Evolutionary conservation across 2,888 invertebrate genomes (phyloP).

Genomic region (Cephus runcator): DNA sequence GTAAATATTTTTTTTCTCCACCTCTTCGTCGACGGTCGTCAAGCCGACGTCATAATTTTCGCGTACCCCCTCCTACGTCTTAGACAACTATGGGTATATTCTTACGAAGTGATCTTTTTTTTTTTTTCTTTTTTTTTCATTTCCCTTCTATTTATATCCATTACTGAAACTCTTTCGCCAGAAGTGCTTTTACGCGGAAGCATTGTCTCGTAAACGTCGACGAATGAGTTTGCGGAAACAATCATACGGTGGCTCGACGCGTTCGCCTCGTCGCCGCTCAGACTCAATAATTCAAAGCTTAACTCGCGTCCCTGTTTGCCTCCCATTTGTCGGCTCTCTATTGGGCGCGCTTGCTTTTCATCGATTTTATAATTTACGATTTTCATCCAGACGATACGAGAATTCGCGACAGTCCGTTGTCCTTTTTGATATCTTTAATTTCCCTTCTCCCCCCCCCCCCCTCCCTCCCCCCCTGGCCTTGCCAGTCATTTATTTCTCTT

Average conservation of each 20-base stretch:
- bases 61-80: too few relatives aligned
- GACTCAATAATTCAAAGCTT: not conserved
- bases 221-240: not conserved
- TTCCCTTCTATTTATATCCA: not conserved
- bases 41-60: slow-evolving; percentile 6
- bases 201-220: not conserved
- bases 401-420: not conserved
- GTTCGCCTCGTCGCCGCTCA: not conserved
- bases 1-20: not conserved
- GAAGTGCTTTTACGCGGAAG: not conserved
- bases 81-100: too few relatives aligned
- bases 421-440: not conserved
- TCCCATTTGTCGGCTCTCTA: not conserved
- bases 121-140: slow-evolving; percentile 10
- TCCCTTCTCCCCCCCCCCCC: not conserved
- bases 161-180: not conserved
- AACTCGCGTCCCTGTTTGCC: not conserved
- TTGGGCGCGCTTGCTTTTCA: not conserved
- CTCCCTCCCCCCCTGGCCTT: slow-evolving; percentile 8
- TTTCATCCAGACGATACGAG: not conserved
- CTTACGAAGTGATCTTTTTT: not conserved
- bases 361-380: not conserved
- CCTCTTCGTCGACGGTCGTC: not conserved
- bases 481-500: slow-evolving; percentile 5
- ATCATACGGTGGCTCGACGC: not conserved